Percentiles rank a stretch among this genome's conserved stretches.
Conservation (phyloP, 2,113 vertebrate species). For the Euleptes europaea region DNA sequence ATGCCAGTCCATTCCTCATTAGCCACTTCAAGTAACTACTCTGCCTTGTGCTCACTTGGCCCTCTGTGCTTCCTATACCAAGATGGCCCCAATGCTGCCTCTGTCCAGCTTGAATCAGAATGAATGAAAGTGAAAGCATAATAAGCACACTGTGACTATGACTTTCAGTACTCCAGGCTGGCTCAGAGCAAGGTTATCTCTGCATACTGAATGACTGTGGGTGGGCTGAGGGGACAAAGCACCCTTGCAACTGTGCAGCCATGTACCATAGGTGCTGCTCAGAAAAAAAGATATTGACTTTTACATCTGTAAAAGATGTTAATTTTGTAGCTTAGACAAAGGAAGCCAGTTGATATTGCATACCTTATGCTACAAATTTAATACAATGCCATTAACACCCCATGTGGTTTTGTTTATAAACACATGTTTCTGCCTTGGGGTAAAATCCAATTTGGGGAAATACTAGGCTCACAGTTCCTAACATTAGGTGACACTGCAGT, state of each 20-base stretch:
- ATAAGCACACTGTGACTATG: neutral
- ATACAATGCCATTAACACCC: neutral
- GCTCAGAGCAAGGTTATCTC: neutral
- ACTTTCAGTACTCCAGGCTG: neutral
- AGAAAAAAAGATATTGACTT: neutral
- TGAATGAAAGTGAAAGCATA: neutral
- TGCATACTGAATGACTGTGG: neutral
- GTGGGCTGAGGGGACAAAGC: neutral
- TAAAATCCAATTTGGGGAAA: neutral
- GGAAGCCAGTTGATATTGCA: neutral
- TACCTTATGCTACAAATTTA: neutral
- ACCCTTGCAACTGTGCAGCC: neutral
- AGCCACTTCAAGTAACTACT: neutral
- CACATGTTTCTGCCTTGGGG: neutral
- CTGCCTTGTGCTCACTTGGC: neutral
- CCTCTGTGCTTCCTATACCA: neutral
- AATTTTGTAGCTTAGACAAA: neutral
- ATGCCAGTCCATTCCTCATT: neutral
- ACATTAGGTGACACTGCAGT: neutral
- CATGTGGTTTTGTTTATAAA: neutral
- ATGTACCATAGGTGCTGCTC: neutral
- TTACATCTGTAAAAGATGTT: too few species aligned
- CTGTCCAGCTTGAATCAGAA: neutral
- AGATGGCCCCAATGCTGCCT: neutral
- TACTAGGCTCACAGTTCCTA: neutral